Evolutionary conservation across 1,140 invertebrate species (phyloP).

Genomic region (Metopolophium dirhodum): DNA sequence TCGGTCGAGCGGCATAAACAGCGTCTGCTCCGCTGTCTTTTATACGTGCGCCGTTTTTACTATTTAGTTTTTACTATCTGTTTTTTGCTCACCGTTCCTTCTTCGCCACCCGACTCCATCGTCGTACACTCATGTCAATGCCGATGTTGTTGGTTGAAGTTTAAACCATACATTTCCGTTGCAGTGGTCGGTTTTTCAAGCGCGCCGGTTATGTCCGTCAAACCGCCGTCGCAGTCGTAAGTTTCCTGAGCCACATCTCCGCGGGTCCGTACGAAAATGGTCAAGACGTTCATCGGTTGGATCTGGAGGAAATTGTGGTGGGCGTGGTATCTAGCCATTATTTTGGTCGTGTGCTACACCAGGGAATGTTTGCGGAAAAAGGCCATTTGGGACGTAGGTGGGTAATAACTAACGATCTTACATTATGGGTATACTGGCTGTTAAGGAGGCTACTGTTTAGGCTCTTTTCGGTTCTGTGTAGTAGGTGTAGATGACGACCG

Average conservation of each 20-base stretch:
- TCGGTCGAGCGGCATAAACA: neutral
- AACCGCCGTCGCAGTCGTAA: no score
- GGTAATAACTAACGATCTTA: neutral
- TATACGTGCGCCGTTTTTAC: neutral
- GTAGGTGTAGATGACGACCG: neutral
- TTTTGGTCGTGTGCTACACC: constrained; percentile 43
- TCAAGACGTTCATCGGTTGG: constrained; percentile 36
- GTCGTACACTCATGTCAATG: neutral
- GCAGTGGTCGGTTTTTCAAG: neutral
- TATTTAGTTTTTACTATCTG: neutral
- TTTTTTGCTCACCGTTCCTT: neutral
- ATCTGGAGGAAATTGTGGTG: constrained; percentile 49
- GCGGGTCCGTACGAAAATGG: neutral
- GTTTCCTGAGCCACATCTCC: neutral
- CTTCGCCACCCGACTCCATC: neutral
- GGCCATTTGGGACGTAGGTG: constrained; percentile 43
- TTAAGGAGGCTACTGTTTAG: neutral
- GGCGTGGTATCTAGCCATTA: constrained; percentile 49
- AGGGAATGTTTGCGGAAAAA: constrained; percentile 44
- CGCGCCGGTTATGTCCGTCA: neutral
- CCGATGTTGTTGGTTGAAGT: neutral
- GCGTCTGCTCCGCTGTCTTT: neutral
- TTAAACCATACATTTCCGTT: neutral
- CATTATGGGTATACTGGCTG: neutral
- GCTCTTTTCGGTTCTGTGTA: neutral